Conservation (phyloP, 2,797 vertebrate species). For the Columba guinea region DNA sequence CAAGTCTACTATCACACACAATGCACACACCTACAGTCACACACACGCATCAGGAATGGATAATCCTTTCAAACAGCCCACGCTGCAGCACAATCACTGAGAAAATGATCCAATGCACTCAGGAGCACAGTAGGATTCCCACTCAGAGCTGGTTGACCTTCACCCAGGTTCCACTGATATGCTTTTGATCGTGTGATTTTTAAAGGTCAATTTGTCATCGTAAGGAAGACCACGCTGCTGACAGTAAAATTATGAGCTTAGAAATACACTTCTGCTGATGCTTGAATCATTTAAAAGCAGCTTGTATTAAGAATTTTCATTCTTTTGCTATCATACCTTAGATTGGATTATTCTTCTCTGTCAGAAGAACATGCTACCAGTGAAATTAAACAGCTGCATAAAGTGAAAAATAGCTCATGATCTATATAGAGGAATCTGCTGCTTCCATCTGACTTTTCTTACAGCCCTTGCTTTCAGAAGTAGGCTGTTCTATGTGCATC, state of each 20-base stretch:
- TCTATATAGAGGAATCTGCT: slow-evolving; percentile 69
- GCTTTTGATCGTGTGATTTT: neutral
- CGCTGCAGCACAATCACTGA: neutral
- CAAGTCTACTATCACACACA: neutral
- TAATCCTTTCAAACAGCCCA: neutral
- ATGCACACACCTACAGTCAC: neutral
- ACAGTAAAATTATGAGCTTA: neutral
- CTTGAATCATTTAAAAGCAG: neutral
- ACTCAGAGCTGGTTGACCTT: slow-evolving; percentile 27
- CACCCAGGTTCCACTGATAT: neutral
- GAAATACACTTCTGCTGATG: neutral
- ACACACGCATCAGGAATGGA: neutral
- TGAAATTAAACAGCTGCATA: slow-evolving; percentile 83
- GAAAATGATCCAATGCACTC: slow-evolving; percentile 22
- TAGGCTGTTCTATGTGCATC: neutral
- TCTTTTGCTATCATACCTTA: slow-evolving; percentile 6
- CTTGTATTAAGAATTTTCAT: slow-evolving; percentile 16
- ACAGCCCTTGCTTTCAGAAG: neutral
- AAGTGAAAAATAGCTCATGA: slow-evolving; percentile 79
- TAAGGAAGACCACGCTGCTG: neutral
- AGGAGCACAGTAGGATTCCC: neutral
- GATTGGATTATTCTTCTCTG: slow-evolving; percentile 71
- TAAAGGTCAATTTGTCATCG: slow-evolving; percentile 13
- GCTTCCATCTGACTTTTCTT: slow-evolving; percentile 59
- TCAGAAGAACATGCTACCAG: slow-evolving; percentile 71